Conservation (phyloP, 2,888 invertebrate genomes). For the Antheraea yamamai region DNA sequence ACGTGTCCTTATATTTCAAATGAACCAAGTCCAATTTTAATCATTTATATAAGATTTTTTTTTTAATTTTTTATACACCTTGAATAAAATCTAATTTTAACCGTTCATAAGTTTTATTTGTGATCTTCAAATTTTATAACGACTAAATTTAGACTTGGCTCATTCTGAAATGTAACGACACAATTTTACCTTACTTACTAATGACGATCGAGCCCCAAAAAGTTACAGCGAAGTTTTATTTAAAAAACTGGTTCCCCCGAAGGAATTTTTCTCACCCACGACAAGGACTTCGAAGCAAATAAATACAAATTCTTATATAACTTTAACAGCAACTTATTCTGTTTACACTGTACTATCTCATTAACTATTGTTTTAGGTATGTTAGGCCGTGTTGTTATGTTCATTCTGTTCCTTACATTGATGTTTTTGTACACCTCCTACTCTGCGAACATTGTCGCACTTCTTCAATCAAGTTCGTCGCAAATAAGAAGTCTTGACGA, state of each 20-base stretch:
- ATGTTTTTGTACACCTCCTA: slow-evolving; percentile 89
- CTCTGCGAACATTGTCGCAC: slow-evolving; percentile 88
- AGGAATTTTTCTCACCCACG: background rate
- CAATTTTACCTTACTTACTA: too few species aligned
- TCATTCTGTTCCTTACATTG: slow-evolving; percentile 83
- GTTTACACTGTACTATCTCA: background rate
- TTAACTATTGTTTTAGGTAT: slow-evolving; percentile 55
- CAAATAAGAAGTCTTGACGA: slow-evolving; percentile 85
- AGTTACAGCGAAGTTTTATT: background rate
- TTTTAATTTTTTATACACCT: too few species aligned
- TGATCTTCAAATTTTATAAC: too few species aligned
- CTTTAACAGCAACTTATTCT: background rate
- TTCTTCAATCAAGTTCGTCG: slow-evolving; percentile 87
- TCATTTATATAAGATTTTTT: too few species aligned
- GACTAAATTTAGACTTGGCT: too few species aligned
- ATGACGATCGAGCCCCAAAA: background rate
- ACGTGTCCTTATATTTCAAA: too few species aligned
- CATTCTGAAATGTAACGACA: too few species aligned
- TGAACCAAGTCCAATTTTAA: too few species aligned
- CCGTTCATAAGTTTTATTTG: too few species aligned
- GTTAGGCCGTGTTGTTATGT: slow-evolving; percentile 82
- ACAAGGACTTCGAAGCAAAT: too few species aligned
- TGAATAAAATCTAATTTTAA: too few species aligned
- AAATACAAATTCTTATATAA: background rate
- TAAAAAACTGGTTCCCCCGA: background rate